phyloP scores from a whole-genome alignment of 1,140 invertebrate species.

The Brachionus paranguensis region DNA sequence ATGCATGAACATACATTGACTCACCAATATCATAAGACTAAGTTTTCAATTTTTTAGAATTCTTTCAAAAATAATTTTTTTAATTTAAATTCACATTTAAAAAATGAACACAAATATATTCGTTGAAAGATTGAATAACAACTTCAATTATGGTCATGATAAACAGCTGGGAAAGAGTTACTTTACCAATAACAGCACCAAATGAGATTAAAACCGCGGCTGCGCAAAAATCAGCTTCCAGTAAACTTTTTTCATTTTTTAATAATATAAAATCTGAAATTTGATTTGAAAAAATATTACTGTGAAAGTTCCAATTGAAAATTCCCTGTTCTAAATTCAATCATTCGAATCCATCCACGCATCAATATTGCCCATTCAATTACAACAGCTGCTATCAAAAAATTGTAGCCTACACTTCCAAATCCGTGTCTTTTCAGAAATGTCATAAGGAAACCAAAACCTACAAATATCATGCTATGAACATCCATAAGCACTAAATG shows the following conservation, averaged over 20 bases:
- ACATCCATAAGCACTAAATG: conserved; percentile 44
- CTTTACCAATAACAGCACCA: conserved; percentile 78
- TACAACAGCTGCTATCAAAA: conserved; percentile 42
- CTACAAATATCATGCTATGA: conserved; percentile 83
- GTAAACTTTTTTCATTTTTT: conserved; percentile 59
- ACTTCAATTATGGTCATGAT: conserved; percentile 73
- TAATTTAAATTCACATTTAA: conserved; percentile 63
- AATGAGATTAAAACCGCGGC: conserved; percentile 85
- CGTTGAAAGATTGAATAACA: conserved; percentile 66
- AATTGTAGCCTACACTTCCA: conserved; percentile 41
- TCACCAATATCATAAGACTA: conserved; percentile 65
- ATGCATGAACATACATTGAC: conserved; percentile 85
- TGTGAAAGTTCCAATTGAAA: conserved; percentile 51
- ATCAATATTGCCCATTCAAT: conserved; percentile 41
- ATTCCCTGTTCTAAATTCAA: not conserved
- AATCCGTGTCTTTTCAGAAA: conserved; percentile 74
- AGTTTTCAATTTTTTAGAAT: not conserved
- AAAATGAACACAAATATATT: conserved; percentile 67
- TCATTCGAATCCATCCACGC: conserved; percentile 42
- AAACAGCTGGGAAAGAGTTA: conserved; percentile 75
- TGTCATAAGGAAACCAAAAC: conserved; percentile 88
- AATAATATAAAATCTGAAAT: not conserved
- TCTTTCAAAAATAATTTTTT: not conserved
- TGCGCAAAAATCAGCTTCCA: conserved; percentile 77
- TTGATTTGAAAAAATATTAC: conserved; percentile 43